Evolutionary conservation across 2,888 invertebrate species (phyloP).

Genomic region (Megaustenia siamemsis): DNA sequence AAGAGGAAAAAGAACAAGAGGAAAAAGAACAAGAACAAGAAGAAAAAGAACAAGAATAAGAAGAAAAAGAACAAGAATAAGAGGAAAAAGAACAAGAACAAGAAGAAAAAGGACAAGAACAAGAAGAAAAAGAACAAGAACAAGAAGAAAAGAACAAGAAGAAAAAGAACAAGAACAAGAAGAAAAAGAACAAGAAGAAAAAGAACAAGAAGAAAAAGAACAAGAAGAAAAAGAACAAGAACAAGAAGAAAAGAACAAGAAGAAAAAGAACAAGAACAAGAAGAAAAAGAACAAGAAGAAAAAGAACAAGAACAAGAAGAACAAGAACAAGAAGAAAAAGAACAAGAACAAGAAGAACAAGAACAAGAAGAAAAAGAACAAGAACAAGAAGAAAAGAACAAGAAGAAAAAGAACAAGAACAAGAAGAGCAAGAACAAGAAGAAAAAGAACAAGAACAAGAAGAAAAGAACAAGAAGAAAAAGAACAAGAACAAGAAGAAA

Average conservation of each 20-base stretch:
- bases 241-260: too few species aligned
- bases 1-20: too few species aligned
- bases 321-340: not conserved
- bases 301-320: not conserved
- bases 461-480: not conserved
- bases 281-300: not conserved
- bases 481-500: not conserved
- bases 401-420: not conserved
- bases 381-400: not conserved
- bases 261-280: not conserved
- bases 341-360: not conserved
- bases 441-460: not conserved
- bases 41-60: too few species aligned
- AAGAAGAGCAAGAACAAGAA: not conserved
- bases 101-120: too few species aligned
- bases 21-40: too few species aligned
- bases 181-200: not conserved
- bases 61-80: too few species aligned
- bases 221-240: not conserved
- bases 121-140: too few species aligned
- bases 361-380: not conserved
- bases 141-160: too few species aligned
- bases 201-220: not conserved
- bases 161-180: too few species aligned
- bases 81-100: too few species aligned